Base-by-base conservation (phyloP, 2,888 invertebrate genomes). In the Eulithis prunata region DNA sequence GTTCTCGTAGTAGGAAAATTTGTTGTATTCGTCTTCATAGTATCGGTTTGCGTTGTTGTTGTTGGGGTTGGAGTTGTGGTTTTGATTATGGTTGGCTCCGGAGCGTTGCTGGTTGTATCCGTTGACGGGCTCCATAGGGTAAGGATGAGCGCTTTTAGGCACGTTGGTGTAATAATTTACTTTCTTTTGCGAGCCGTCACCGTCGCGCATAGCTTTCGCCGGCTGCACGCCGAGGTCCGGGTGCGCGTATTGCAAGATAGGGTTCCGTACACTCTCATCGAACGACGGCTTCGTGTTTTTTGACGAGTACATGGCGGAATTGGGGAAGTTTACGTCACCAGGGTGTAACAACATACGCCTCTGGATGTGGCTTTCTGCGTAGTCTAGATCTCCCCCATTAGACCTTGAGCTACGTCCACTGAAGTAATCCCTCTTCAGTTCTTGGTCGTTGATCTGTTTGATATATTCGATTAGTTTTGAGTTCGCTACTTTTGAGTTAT, bases 211-310 rank as follows among this genome's bases (percentile, higher is more conserved):
- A 2, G 93, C 93, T 84, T 95, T 95, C 0, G 96, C 96, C 0
- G 96, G 95, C 81, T 97, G 96, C 0, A 96, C 95, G 12, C 96
- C 97, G 5, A 96, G 85, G 75, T 97, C 97, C 0, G 97, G 97
- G 81, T 97, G 96, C 0, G 96, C 96, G 78, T 97, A 97, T 77
- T 96, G 96, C 0, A 96, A 89, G 3, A 97, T 96, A 0, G 97
- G 96, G 32, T 96, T 95, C 49, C 96, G 90, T 0, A 95, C 95
- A 41, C 96, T 95, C 74, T 96, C 95, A 68, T 95, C 96, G 69
- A 96, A 94, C 7, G 94, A 94, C 5, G 94, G 94, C 73, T 94
- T 94, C 1, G 94, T 93, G 71, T 93, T 94, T 66, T 94, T 94
- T 0, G 95, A 93, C 0, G 95, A 94, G 78, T 96, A 96, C 78